Evolutionary conservation across 2,888 invertebrate genomes (phyloP).

Genomic region (Ochropacha duplaris): DNA sequence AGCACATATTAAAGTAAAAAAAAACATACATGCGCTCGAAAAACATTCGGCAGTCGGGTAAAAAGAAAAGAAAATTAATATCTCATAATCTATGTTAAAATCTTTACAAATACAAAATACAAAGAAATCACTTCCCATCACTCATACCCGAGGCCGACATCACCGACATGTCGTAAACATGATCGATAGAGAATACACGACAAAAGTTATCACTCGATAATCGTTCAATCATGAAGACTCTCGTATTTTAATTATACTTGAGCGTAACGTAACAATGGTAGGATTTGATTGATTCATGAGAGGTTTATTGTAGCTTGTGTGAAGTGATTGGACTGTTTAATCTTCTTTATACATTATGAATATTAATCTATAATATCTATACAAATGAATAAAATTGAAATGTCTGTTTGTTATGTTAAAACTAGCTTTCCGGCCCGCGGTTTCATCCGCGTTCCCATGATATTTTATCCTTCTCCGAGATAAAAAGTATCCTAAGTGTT

Average conservation of each 20-base stretch:
- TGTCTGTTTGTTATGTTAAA: too few species aligned
- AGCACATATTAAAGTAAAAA: too few species aligned
- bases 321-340: background rate
- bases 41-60: too few species aligned
- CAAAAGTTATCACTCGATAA: conserved; percentile 1
- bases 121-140: background rate
- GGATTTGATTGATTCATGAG: conserved; percentile 15
- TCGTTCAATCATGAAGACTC: conserved; percentile 11
- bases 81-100: background rate
- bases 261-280: conserved; percentile 12
- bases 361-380: too few species aligned
- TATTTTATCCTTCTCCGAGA: too few species aligned
- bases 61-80: background rate
- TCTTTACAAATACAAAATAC: background rate
- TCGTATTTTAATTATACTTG: conserved; percentile 21
- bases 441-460: too few species aligned
- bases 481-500: too few species aligned
- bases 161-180: conserved; percentile 5
- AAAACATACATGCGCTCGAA: too few species aligned
- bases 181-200: conserved; percentile 10
- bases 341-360: background rate
- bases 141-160: background rate
- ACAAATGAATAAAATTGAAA: too few species aligned
- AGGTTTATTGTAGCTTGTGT: background rate
- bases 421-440: too few species aligned